Evolutionary conservation across 92 coral and sea anemone species (phyloP).

Genomic region (Actinostola sp.): DNA sequence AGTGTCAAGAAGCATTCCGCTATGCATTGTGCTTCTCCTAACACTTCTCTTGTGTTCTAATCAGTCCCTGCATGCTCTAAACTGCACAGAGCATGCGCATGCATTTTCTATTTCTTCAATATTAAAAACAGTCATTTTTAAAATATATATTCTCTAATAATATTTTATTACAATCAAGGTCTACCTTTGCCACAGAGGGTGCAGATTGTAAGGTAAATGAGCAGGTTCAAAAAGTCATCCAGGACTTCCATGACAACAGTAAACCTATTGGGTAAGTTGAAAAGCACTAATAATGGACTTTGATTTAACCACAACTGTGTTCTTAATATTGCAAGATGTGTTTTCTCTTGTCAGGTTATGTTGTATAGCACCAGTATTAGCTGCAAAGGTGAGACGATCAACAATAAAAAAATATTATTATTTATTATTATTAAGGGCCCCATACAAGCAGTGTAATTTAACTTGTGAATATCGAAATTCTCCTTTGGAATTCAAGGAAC

Average conservation of each 20-base stretch:
- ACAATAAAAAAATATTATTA: neutral
- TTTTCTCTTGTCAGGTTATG: conserved; percentile 58
- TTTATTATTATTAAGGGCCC: too few relatives aligned
- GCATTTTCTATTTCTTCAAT: neutral
- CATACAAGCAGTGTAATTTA: too few relatives aligned
- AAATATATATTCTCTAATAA: too few relatives aligned
- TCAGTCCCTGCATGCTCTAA: too few relatives aligned
- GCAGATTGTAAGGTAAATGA: conserved; percentile 64
- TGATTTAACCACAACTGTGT: neutral
- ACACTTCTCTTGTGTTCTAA: too few relatives aligned
- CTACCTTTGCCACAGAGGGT: conserved; percentile 80
- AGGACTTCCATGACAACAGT: conserved; percentile 62
- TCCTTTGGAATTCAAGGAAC: too few relatives aligned
- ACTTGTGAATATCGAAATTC: too few relatives aligned
- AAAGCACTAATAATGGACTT: neutral
- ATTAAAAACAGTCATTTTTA: too few relatives aligned
- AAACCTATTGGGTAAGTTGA: conserved; percentile 83
- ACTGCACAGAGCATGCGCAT: too few relatives aligned
- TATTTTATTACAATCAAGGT: conserved; percentile 45
- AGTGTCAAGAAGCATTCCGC: too few relatives aligned
- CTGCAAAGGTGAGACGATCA: conserved; percentile 81
- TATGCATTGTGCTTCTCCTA: too few relatives aligned
- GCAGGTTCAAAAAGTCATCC: conserved; percentile 67
- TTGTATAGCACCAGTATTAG: conserved; percentile 85
- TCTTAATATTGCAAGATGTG: neutral